Base-by-base conservation (phyloP, 2,113 vertebrate genomes). In the Aspidoscelis tigris region DNA sequence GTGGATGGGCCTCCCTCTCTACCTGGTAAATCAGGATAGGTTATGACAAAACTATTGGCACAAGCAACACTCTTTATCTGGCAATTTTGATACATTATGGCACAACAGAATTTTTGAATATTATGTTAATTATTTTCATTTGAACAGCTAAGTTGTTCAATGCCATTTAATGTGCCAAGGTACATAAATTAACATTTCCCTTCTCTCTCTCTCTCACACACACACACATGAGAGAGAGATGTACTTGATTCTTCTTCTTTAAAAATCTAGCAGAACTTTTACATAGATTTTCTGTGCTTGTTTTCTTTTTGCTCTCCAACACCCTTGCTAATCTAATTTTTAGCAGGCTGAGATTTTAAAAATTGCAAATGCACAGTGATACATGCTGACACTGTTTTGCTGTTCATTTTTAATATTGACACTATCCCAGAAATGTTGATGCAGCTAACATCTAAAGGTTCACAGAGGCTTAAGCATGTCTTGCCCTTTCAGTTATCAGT, bases 341-440 rank as follows among this genome's bases (percentile, higher is more conserved):
- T 20, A 14, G 21, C 24, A 68, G 12, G 2, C 4, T 73, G 3
- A 39, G 16, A 53, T 58, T 33, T 33, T 33, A 66, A 20, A 71
- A 76, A 5, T 20, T n/a, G 14, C 50, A 65, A 11, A 18, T 79
- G 41, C 72, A 61, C 6, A 78, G 26, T n/a, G 50, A 43, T 0
- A 21, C 64, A 47, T 22, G 12, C 26, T 44, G 74, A 71, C 68
- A 77, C 12, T 1, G 12, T 53, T 82, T 78, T 77, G 74, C 76
- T 65, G 68, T 65, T 72, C 53, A 24, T 84, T 84, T 87, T 77
- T 65, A 9, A 71, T 81, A 77, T 47, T 80, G 80, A 44, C 44
- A 58, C 14, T 12, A 3, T 83, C 26, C 39, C 82, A 64, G 65
- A 73, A 83, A 66, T 16, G 7, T 53, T 22, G 10, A 70, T 20